Evolutionary conservation across 2,797 vertebrate genomes (phyloP).

Genomic region (Microctenopoma lineatum): DNA sequence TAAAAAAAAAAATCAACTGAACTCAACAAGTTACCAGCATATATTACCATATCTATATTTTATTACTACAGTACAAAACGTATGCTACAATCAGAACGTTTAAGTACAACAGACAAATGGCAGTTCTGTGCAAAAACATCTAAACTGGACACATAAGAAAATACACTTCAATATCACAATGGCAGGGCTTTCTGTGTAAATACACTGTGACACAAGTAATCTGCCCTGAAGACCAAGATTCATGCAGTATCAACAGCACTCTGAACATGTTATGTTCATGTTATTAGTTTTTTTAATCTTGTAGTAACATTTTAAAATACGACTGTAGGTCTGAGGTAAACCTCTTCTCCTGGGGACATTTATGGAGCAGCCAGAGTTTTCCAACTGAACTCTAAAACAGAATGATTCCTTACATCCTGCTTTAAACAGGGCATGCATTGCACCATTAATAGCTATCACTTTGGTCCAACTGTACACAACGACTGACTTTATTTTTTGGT

Average conservation of each 20-base stretch:
- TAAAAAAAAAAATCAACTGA: no score
- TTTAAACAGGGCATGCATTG: slow-evolving; percentile 19
- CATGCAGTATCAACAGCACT: slow-evolving; percentile 46
- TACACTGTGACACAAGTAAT: slow-evolving; percentile 20
- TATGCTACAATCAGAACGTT: slow-evolving; percentile 45
- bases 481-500: slow-evolving; percentile 68
- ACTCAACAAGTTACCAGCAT: slow-evolving; percentile 6
- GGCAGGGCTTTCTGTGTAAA: slow-evolving; percentile 25
- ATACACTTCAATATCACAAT: slow-evolving; percentile 41
- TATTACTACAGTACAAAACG: slow-evolving; percentile 27
- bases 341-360: background rate
- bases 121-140: slow-evolving; percentile 70
- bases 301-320: slow-evolving; percentile 21
- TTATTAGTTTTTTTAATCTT: slow-evolving; percentile 9
- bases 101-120: slow-evolving; percentile 58
- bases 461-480: slow-evolving; percentile 58
- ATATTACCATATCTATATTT: background rate
- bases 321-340: slow-evolving; percentile 5
- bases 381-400: background rate
- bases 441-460: slow-evolving; percentile 10
- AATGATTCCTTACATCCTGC: slow-evolving; percentile 6
- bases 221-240: slow-evolving; percentile 21
- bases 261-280: slow-evolving; percentile 16
- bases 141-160: slow-evolving; percentile 46
- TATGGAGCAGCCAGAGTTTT: background rate